These are phyloP conservation scores for Melipona beecheii DNA, from an alignment of 2,888 invertebrate species.

Conservation along the genomic window DNA sequence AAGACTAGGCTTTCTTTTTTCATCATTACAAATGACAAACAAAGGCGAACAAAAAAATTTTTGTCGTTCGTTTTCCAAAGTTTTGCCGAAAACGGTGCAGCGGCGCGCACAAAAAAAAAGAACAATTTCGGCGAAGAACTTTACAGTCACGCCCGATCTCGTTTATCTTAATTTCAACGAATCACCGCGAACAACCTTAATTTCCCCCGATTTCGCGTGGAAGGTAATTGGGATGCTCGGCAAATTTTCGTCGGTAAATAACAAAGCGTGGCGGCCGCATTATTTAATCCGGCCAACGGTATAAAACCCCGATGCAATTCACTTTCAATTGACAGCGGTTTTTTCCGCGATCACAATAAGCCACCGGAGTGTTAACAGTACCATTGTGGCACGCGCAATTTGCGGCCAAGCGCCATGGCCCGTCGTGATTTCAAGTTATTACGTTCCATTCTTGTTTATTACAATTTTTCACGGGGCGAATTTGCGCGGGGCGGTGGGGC, in stretches of 20 bases:
- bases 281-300: constrained; percentile 54
- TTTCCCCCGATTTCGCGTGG: neutral
- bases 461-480: constrained; percentile 39
- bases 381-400: constrained; percentile 68
- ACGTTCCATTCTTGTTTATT: constrained; percentile 62
- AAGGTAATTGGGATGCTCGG: constrained; percentile 48
- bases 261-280: constrained; percentile 38
- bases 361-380: constrained; percentile 60
- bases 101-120: neutral
- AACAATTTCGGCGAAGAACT: neutral
- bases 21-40: too few species aligned
- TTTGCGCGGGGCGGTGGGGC: neutral
- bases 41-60: too few species aligned
- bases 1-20: too few species aligned
- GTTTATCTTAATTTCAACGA: constrained; percentile 7
- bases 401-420: constrained; percentile 50
- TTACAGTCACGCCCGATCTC: neutral
- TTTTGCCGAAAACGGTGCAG: too few species aligned
- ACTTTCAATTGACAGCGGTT: constrained; percentile 61
- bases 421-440: constrained; percentile 60
- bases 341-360: constrained; percentile 65
- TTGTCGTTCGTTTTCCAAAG: too few species aligned
- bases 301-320: constrained; percentile 57
- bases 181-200: constrained; percentile 10
- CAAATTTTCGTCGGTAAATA: constrained; percentile 34